Conservation (phyloP, 2,113 vertebrate species). For the zebrafish (Danio rerio) region DNA sequence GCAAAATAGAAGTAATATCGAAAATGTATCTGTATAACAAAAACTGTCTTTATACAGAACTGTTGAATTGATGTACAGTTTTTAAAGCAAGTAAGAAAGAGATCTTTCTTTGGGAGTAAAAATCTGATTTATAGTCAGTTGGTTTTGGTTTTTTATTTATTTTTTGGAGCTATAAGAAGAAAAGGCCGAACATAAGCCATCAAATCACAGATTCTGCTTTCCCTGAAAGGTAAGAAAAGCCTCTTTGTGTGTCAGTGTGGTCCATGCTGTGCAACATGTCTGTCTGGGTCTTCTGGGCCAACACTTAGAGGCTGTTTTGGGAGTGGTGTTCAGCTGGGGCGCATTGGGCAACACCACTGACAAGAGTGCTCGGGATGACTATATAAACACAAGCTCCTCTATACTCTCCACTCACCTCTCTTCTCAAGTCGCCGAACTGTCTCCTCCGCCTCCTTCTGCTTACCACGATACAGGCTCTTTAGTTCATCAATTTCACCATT, state of each 20-base stretch:
- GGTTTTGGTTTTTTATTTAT: no score
- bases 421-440: conserved; percentile 86
- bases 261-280: background rate
- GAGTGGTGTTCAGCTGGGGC: conserved; percentile 64
- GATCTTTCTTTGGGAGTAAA: no score
- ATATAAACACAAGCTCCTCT: conserved; percentile 65
- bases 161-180: background rate
- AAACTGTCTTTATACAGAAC: no score
- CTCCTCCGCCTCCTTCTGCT: conserved; percentile 88
- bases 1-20: no score
- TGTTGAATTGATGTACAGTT: no score
- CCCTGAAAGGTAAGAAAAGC: background rate
- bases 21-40: no score
- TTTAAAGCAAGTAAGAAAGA: no score
- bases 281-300: background rate
- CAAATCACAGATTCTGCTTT: no score
- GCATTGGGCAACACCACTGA: conserved; percentile 55
- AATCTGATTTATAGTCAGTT: no score
- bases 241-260: background rate
- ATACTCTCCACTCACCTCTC: conserved; percentile 84
- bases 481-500: conserved; percentile 90
- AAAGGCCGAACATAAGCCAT: background rate
- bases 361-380: background rate
- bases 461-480: conserved; percentile 82
- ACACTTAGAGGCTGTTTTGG: background rate